Conservation (phyloP, 2,888 invertebrate species). For the Conus canariensis region DNA sequence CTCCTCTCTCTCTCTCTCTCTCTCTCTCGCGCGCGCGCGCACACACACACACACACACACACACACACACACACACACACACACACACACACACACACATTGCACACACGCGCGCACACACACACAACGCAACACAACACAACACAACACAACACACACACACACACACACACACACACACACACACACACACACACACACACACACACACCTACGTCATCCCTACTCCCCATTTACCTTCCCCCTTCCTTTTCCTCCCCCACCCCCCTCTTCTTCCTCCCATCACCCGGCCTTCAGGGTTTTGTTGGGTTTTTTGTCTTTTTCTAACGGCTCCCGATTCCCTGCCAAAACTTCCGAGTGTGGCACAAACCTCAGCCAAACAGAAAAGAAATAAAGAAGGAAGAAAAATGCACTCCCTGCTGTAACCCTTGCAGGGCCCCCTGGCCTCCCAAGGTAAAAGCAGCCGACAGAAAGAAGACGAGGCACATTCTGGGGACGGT, state of each 20-base stretch:
- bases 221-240: not conserved
- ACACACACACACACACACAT: no score
- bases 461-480: not conserved
- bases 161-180: not conserved
- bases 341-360: no score
- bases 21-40: no score
- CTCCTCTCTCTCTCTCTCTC: not conserved
- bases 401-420: not conserved
- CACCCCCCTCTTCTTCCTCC: not conserved
- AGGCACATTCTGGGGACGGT: slow-evolving; percentile 11
- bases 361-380: not conserved
- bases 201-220: not conserved
- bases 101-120: not conserved
- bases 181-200: no score
- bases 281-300: no score
- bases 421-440: slow-evolving; percentile 1
- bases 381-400: not conserved
- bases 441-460: not conserved
- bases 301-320: no score
- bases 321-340: no score
- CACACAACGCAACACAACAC: no score
- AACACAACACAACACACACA: no score
- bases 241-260: not conserved
- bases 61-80: no score
- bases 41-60: no score